Base-by-base conservation (phyloP, 1,140 invertebrate genomes). In the Hormaphis cornu region DNA sequence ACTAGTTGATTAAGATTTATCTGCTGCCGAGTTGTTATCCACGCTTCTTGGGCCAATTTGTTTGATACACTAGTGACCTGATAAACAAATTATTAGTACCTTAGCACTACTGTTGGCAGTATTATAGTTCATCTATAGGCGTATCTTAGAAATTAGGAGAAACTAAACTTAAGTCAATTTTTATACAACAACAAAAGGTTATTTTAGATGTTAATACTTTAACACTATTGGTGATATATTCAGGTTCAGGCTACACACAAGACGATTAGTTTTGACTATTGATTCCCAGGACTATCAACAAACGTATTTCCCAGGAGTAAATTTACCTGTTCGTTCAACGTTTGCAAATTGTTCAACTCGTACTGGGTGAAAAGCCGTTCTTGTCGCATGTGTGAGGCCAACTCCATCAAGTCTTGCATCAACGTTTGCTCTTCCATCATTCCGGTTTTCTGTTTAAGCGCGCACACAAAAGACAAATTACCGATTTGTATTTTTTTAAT, bases 21-120 rank as follows among this genome's bases (percentile, higher is more conserved):
- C 72, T 90, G 84, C 77, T 97, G 91, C 77, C 94, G 90, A 3
- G 89, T 86, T 48, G 89, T 90, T 66, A 95, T 86, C 91, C 93
- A 97, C 30, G 92, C 87, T 72, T 88, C 82, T 77, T 94, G 87
- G 26, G 85, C 83, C n/a, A 89, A 77, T 40, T 82, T 79, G 61
- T 86, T 84, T 0, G 85, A 86, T 30, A 83, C 76, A 53, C 80
- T 81, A 35, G 83, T 76, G 18, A 88, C 84, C 85, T 86, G 37
- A 24, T 40, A 71, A 71, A 33, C 58, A 18, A 70, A 58, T 61
- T 61, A 44, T 40, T 52, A 16, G 16, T 28, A 3, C 1, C 12
- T 6, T 7, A 14, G n/a, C n/a, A n/a, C n/a, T n/a, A n/a, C n/a
- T n/a, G n/a, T n/a, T n/a, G n/a, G n/a, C n/a, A n/a, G n/a, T n/a